Evolutionary conservation across 2,113 vertebrate species (phyloP), one percentile per base, ranked within the genome.

Genomic region (Cyprinodon variegatus): DNA sequence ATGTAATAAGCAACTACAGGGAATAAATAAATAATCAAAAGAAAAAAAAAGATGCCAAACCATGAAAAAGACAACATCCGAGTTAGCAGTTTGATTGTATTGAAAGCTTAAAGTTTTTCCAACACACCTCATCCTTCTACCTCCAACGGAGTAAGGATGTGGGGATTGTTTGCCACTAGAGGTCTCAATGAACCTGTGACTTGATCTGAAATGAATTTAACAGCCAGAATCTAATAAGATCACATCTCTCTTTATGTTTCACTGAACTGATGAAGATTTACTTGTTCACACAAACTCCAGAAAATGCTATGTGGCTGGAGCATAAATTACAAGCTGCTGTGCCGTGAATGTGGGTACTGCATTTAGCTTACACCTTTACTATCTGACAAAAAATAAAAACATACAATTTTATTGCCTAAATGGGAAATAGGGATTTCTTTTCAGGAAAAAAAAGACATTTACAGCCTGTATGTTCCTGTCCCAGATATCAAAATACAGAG

Each of bases 171-270:
- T 91, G 69, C 90, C 91, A 92, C 90, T 91, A 91, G 91, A 91
- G 91, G 91, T 92, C 91, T 90, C 91, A 91, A 87, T 90, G 88
- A 86, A 90, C 90, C 85, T 82, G 73, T 76, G 78, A 90, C 88
- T 68, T 74, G 62, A 68, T 85, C 74, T 78, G 72, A 90, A 83
- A 77, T 78, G 76, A 82, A 81, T 70, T 61, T 40, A 75, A 66
- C 60, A 68, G 72, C 17, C 36, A 65, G 40, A 79, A 76, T 66
- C 77, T 74, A 73, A 78, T 38, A 77, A 74, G 53, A 77, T 72
- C 67, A 80, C 48, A n/a, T 78, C 62, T 53, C 43, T 63, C 45
- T 70, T 82, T 37, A 68, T 74, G 2, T 11, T 39, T 38, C 9
- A 11, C 64, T 61, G 37, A 74, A 65, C 45, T 79, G 1, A n/a